Evolutionary conservation across 2,888 invertebrate species (phyloP), one percentile per base, ranked within the genome.

Genomic region (Melanostoma scalare): DNA sequence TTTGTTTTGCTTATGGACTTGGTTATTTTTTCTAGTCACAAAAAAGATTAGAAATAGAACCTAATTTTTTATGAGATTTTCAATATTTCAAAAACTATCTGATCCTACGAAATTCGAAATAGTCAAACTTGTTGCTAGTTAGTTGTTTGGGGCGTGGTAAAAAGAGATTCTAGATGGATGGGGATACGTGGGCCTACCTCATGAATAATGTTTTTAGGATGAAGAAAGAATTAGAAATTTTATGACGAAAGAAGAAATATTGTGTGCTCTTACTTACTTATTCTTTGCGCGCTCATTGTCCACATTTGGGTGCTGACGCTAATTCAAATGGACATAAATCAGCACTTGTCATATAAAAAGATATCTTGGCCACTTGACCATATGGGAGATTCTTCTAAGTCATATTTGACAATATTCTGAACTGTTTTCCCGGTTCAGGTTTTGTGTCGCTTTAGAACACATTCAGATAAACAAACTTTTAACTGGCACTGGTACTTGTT

Each of bases 1-100:
- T 6, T 52, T 72, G 61, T 79, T 69, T 31, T 74, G 77, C 52
- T 81, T 50, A 33, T 44, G 33, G 6, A 33, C 4, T 60, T 74
- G 1, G 4, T 5, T 35, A 6, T 10, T 35, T 35, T 42, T 55
- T 52, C 50, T 46, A 56, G 38, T 36, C 9, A 10, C n/a, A 42
- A 46, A 31, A 38, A 44, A 63, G 73, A 77, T 68, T n/a, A n/a
- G n/a, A 58, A 35, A 38, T 40, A 60, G 65, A 44, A 42, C 58
- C 55, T 20, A 65, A 38, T 65, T 40, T 58, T 42, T 30, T 44
- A 3, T 35, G 38, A 10, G 35, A 42, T 55, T 3, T 10, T 52
- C 10, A 48, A 9, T n/a, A 20, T 38, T 42, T 38, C 20, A 20
- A 3, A 10, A 40, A 4, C 3, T 3, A 35, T 20, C 36, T 0